Evolutionary conservation across 1,140 invertebrate genomes (phyloP).

Genomic region (Tribolium castaneum): DNA sequence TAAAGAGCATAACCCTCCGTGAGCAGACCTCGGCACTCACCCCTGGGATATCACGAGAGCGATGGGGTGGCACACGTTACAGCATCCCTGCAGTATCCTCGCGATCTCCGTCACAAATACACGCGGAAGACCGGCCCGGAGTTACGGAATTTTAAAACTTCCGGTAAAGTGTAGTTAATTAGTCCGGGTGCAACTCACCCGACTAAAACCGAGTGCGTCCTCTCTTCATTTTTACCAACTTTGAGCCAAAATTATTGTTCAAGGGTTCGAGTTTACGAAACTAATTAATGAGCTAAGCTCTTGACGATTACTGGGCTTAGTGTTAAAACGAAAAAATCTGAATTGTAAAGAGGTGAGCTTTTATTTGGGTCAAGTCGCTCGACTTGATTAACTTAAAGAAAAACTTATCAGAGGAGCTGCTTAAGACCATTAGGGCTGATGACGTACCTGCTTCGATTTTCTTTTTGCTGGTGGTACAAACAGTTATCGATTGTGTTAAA

Average conservation of each 20-base stretch:
- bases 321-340: no score
- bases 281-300: constrained; percentile 10
- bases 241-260: background rate
- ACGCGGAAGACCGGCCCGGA: constrained; percentile 2
- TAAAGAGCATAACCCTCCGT: constrained; percentile 33
- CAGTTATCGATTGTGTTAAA: constrained; percentile 35
- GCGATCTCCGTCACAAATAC: constrained; percentile 47
- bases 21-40: constrained; percentile 47
- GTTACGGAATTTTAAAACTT: constrained; percentile 21
- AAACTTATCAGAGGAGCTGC: background rate
- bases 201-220: constrained; percentile 21
- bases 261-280: background rate
- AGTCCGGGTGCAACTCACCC: background rate
- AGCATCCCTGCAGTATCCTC: constrained; percentile 54
- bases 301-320: background rate
- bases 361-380: background rate
- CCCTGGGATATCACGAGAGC: constrained; percentile 43
- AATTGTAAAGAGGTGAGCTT: no score
- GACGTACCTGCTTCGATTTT: constrained; percentile 17
- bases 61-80: constrained; percentile 50
- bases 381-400: background rate
- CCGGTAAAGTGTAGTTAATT: constrained; percentile 11
- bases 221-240: constrained; percentile 19
- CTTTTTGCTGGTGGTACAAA: constrained; percentile 26
- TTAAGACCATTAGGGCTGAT: constrained; percentile 9